Base-by-base conservation (phyloP, 2,797 vertebrate species). In the Coregonus sp. region DNA sequence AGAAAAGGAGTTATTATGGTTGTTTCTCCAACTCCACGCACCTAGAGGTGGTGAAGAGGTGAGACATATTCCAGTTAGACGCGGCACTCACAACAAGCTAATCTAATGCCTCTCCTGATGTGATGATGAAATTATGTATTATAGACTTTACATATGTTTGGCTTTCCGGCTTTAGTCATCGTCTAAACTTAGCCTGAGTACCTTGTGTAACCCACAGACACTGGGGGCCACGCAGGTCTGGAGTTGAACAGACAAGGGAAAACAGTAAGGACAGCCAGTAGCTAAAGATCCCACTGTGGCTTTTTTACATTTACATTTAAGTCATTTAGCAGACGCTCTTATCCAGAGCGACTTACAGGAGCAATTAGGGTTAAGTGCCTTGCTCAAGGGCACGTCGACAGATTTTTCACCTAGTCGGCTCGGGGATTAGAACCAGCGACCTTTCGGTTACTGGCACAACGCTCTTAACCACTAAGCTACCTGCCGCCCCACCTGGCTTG, bases 251-350 rank as follows among this genome's bases (percentile, higher is more conserved):
- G 7, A 47, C 7, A 29, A 14, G 1, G 25, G 25, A 25, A 71
- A 51, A 51, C 29, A 52, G 70, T 9, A 40, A 63, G 35, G 40
- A 16, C 1, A 69, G 80, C 51, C 63, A 40, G 33, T 56, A 72
- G 73, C 70, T 69, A 40, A 78, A 72, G 77, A 75, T 69, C 83
- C 65, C 71, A 71, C 80, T 37, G 74, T 54, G 4, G 40, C 11
- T 79, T 86, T 7, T 47, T 47, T 25, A 25, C 25, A 25, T 47
- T 47, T 25, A 25, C 25, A 25, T 25, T 25, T 25, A 25, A 25
- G 25, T 25, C 25, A 25, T 25, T 25, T 25, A 25, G 25, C 25
- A 25, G 25, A 25, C 25, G 25, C 25, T 25, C 25, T 25, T 25
- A 25, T 25, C 25, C 25, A 25, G 25, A 25, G 25, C 25, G 25